Evolutionary conservation across 2,113 vertebrate genomes (phyloP), one percentile per base, ranked within the genome.

Genomic region (Anolis sagrei): DNA sequence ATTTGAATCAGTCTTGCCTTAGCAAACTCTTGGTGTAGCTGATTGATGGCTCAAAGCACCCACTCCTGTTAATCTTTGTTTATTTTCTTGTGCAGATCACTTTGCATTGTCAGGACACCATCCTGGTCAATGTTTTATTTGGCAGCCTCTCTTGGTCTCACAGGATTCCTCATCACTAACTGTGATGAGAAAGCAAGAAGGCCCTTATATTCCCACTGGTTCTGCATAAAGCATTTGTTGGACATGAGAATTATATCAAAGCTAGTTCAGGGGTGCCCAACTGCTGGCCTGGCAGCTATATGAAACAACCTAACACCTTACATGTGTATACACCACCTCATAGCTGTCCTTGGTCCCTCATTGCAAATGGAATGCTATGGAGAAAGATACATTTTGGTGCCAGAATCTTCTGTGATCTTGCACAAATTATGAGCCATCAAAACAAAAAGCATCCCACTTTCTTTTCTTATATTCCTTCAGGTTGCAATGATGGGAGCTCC

Each of bases 41-140:
- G 75, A 73, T 80, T 72, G 68, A 64, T 0, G 0, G 69, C 79
- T 91, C 84, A 88, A 92, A 92, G 88, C 19, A 93, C 92, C 91
- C 91, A 91, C 93, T 87, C 91, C 84, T 91, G 92, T 1, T 25
- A 87, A 79, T 92, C 84, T 84, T 78, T 80, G 92, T 94, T 94
- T 95, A 87, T 91, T 95, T 93, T 92, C 87, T 91, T 86, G 87
- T 89, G 91, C 90, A 75, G 27, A 91, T 89, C 93, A 79, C 92
- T 94, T 92, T 93, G 93, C 73, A 94, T 93, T 93, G 92, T 92
- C 89, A 88, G 92, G 91, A 91, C 89, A 90, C 87, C 0, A 0
- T 91, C 82, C 76, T 76, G 81, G 91, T 93, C 91, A 93, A 61
- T 94, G 89, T 95, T 94, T 93, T 88, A 51, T 87, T 95, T 95